Conservation (phyloP, 2,113 vertebrate species). For the Ptychochromis oligacanthus region DNA sequence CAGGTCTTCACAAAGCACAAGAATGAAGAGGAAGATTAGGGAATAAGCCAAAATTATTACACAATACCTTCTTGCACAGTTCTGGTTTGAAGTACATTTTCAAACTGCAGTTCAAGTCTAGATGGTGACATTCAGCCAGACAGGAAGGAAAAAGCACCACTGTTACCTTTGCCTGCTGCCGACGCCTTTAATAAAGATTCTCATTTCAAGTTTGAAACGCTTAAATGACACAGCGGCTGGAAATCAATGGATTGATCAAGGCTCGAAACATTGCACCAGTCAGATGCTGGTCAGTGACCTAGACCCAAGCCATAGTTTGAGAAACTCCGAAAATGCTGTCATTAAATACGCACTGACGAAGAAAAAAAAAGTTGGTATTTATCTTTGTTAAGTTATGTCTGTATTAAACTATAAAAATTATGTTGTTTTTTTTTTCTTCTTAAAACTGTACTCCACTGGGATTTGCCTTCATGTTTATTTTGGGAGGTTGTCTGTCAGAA, state of each 20-base stretch:
- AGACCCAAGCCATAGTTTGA: slow-evolving; percentile 55
- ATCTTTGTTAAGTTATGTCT: slow-evolving; percentile 70
- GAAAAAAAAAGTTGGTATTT: slow-evolving; percentile 36
- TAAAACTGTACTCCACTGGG: slow-evolving; percentile 3
- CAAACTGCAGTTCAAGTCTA: not conserved
- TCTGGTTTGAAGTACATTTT: not conserved
- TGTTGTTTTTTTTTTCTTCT: slow-evolving; percentile 3
- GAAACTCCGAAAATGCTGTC: slow-evolving; percentile 40
- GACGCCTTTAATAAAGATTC: slow-evolving; percentile 25
- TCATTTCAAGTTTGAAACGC: not conserved
- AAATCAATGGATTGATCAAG: not conserved
- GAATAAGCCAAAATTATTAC: not conserved
- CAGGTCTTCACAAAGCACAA: slow-evolving; percentile 36
- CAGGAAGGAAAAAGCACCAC: not conserved
- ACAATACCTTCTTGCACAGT: not conserved
- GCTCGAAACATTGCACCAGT: not conserved
- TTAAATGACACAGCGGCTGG: not conserved
- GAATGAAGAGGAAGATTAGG: not conserved
- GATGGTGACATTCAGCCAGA: not conserved
- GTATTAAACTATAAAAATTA: slow-evolving; percentile 50
- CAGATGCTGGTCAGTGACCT: slow-evolving; percentile 8
- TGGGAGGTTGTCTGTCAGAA: not conserved
- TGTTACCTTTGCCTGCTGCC: slow-evolving; percentile 11
- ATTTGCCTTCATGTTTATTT: slow-evolving; percentile 22
- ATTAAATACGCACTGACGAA: slow-evolving; percentile 45